phyloP scores from a whole-genome alignment of 2,888 invertebrate genomes.

The Chymomyza procnemis region DNA sequence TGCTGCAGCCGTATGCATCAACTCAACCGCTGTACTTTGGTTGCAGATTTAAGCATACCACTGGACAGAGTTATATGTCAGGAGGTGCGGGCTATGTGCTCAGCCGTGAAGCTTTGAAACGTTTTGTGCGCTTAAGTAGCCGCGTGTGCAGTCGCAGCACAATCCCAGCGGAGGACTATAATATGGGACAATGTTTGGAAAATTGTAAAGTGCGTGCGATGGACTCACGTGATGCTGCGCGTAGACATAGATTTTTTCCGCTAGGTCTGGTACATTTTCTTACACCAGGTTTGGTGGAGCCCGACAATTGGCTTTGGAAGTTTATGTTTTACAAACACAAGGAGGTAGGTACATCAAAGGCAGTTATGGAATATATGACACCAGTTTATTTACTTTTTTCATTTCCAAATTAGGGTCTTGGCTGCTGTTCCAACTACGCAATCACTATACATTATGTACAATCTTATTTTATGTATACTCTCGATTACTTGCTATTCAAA shows the following conservation, averaged over 20 bases:
- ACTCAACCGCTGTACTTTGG: slow-evolving; percentile 91
- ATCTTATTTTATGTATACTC: slow-evolving; percentile 43
- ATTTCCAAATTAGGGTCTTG: slow-evolving; percentile 31
- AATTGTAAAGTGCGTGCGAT: slow-evolving; percentile 90
- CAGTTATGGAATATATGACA: background rate
- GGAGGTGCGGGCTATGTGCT: slow-evolving; percentile 96
- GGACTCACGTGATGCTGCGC: slow-evolving; percentile 90
- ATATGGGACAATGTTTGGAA: slow-evolving; percentile 85
- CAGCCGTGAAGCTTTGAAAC: slow-evolving; percentile 87
- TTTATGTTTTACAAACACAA: slow-evolving; percentile 93
- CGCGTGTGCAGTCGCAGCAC: too few species aligned
- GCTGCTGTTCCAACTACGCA: slow-evolving; percentile 54
- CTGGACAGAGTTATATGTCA: slow-evolving; percentile 90
- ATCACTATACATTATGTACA: slow-evolving; percentile 45
- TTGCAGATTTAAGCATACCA: slow-evolving; percentile 83
- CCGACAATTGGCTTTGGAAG: slow-evolving; percentile 93
- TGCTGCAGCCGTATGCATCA: slow-evolving; percentile 87
- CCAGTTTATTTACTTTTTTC: background rate
- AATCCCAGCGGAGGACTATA: slow-evolving; percentile 77
- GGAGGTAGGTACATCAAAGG: slow-evolving; percentile 78
- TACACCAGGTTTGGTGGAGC: slow-evolving; percentile 89
- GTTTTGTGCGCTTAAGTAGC: too few species aligned
- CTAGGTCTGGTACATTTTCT: slow-evolving; percentile 94
- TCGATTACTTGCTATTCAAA: slow-evolving; percentile 43
- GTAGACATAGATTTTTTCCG: slow-evolving; percentile 95